Evolutionary conservation across 2,888 invertebrate genomes (phyloP).

Genomic region (Merodon equestris): DNA sequence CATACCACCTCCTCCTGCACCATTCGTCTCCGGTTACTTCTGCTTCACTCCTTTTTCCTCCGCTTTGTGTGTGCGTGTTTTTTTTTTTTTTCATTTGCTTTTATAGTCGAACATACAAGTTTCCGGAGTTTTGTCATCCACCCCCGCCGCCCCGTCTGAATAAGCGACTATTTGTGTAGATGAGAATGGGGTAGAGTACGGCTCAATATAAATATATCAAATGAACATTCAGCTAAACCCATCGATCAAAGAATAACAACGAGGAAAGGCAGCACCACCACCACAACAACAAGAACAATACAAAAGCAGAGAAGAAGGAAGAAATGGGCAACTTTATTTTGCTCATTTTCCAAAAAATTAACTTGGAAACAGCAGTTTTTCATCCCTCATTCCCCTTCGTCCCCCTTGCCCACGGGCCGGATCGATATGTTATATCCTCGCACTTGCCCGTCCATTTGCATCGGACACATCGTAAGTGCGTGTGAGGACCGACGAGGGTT

Average conservation of each 20-base stretch:
- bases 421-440: constrained; percentile 10
- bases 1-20: constrained; percentile 31
- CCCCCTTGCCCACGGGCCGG: constrained; percentile 5
- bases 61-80: constrained; percentile 1
- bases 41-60: constrained; percentile 39
- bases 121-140: neutral
- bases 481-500: constrained; percentile 38
- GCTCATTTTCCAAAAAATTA: constrained; percentile 67
- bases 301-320: too few species aligned
- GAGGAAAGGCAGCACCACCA: constrained; percentile 5
- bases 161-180: too few species aligned
- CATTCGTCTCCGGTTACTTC: constrained; percentile 1
- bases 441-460: constrained; percentile 47
- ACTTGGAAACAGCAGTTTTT: constrained; percentile 66
- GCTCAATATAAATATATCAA: constrained; percentile 61
- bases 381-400: constrained; percentile 22
- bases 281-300: neutral
- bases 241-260: constrained; percentile 64
- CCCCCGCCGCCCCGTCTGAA: too few species aligned
- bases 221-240: constrained; percentile 50
- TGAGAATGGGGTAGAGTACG: too few species aligned
- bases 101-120: neutral
- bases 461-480: constrained; percentile 28
- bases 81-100: constrained; percentile 24
- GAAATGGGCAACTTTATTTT: constrained; percentile 50